phyloP scores from a whole-genome alignment of 1,140 invertebrate genomes.

The Bombus pyrosoma region DNA sequence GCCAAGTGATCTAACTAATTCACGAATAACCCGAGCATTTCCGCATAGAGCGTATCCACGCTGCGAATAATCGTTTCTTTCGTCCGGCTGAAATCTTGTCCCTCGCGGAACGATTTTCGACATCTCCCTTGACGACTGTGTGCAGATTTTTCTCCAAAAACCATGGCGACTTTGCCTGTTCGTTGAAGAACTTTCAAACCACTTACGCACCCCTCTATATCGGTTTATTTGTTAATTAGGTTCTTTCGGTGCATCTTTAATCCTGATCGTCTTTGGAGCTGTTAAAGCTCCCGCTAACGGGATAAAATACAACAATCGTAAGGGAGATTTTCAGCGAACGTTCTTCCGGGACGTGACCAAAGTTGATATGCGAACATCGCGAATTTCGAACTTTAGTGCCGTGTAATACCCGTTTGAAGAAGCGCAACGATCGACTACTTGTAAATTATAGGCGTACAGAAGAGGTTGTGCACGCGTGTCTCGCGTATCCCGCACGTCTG shows the following conservation, averaged over 20 bases:
- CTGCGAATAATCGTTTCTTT: not conserved
- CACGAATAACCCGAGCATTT: not conserved
- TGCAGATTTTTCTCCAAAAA: not conserved
- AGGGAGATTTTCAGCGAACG: not conserved
- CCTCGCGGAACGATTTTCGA: not conserved
- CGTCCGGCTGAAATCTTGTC: not conserved
- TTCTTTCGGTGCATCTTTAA: too few species aligned
- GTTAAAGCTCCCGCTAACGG: not conserved
- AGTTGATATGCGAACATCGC: slow-evolving; percentile 1
- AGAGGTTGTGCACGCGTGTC: slow-evolving; percentile 2
- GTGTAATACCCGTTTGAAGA: not conserved
- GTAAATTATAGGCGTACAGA: slow-evolving; percentile 10
- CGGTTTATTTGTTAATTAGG: not conserved
- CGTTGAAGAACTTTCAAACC: not conserved
- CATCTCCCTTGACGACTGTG: too few species aligned
- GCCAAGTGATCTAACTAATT: slow-evolving; percentile 8
- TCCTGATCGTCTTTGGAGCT: not conserved
- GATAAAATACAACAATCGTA: not conserved
- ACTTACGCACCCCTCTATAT: not conserved
- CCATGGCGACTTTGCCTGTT: not conserved
- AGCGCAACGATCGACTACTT: slow-evolving; percentile 20
- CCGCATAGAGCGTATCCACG: not conserved
- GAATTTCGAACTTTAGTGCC: slow-evolving; percentile 19
- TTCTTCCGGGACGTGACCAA: not conserved
- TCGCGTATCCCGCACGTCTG: not conserved